Conservation (phyloP, 2,113 vertebrate genomes). For the Tautogolabrus adspersus region DNA sequence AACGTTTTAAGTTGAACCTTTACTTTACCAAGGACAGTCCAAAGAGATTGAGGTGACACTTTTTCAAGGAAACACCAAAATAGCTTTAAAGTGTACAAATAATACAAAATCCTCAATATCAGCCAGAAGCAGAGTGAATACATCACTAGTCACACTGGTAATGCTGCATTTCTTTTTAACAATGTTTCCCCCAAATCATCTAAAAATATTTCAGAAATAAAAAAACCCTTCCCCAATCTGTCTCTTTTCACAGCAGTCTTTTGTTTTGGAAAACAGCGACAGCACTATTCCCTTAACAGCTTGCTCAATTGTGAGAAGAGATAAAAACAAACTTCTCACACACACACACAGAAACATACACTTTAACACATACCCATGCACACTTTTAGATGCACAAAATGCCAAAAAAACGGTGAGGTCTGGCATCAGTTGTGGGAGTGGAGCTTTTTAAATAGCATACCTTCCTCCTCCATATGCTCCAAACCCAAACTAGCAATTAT, state of each 20-base stretch:
- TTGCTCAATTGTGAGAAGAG: conserved; percentile 1
- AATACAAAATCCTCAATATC: not conserved
- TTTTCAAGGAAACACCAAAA: not conserved
- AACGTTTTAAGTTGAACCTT: too few relatives aligned
- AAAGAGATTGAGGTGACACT: not conserved
- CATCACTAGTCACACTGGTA: not conserved
- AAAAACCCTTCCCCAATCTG: not conserved
- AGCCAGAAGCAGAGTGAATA: not conserved
- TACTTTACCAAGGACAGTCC: too few relatives aligned
- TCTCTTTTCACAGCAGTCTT: not conserved
- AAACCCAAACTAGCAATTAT: conserved; percentile 59
- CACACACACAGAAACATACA: conserved; percentile 7
- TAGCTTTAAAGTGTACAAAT: not conserved
- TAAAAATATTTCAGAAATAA: not conserved
- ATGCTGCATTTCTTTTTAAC: not conserved
- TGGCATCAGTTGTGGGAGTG: conserved; percentile 57
- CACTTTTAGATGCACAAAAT: conserved; percentile 37
- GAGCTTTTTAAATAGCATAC: conserved; percentile 54
- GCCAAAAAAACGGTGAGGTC: conserved; percentile 53
- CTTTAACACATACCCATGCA: conserved; percentile 14
- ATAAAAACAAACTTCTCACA: not conserved
- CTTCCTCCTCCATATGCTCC: conserved; percentile 44
- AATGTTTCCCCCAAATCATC: not conserved
- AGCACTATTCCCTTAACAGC: conserved; percentile 4
- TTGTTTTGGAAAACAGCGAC: conserved; percentile 2